Percentiles rank a stretch among this genome's conserved stretches.
phyloP scores from a whole-genome alignment of 2,888 invertebrate species.

The Thera britannica region DNA sequence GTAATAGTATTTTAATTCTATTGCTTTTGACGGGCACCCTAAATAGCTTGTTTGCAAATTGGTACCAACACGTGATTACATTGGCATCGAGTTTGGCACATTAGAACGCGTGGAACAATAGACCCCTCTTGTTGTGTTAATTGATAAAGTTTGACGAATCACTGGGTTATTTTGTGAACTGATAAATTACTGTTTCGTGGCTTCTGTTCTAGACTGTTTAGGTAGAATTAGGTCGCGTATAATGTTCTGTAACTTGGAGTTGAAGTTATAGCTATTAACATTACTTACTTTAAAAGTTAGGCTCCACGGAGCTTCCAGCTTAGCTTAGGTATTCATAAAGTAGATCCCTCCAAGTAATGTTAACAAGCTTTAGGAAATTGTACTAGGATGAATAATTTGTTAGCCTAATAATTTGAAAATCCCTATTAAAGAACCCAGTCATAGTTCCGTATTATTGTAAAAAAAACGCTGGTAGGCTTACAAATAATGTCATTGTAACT shows the following conservation, averaged over 20 bases:
- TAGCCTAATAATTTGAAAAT: too few relatives aligned
- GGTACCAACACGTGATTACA: constrained; percentile 57
- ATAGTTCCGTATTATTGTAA: too few relatives aligned
- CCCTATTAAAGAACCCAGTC: too few relatives aligned
- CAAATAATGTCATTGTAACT: neutral
- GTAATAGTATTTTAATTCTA: constrained; percentile 83
- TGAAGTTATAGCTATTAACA: too few relatives aligned
- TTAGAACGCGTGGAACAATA: constrained; percentile 39
- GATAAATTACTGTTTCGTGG: neutral
- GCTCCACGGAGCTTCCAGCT: too few relatives aligned
- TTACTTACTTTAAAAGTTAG: too few relatives aligned
- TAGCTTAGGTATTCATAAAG: too few relatives aligned
- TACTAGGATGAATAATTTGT: neutral
- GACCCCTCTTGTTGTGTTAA: constrained; percentile 40
- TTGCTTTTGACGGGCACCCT: constrained; percentile 74
- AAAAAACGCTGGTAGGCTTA: neutral
- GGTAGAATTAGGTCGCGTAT: neutral
- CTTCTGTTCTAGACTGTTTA: neutral
- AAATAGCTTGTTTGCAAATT: constrained; percentile 76
- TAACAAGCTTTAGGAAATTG: neutral
- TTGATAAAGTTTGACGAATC: constrained; percentile 44
- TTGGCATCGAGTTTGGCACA: constrained; percentile 50
- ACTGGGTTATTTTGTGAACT: constrained; percentile 4
- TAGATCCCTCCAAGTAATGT: too few relatives aligned
- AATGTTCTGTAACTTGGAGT: neutral